Percentiles rank a stretch among this genome's conserved stretches.
These are phyloP conservation scores for Oryctes rhinoceros DNA, from an alignment of 1,140 invertebrate species.

Conservation along the genomic window DNA sequence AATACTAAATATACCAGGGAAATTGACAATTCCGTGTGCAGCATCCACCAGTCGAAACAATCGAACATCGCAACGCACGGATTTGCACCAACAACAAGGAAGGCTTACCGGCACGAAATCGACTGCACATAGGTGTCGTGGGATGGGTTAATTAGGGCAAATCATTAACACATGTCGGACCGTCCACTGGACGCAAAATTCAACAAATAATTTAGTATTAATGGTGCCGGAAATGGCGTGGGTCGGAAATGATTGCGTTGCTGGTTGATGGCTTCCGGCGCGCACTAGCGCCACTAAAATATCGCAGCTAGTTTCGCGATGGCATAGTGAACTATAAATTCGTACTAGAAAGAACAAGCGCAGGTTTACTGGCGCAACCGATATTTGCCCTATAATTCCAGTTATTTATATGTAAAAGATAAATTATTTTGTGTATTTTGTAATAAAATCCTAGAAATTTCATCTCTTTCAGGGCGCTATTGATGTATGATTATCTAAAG, in stretches of 20 bases:
- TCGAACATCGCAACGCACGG: not conserved
- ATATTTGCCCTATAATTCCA: too few species aligned
- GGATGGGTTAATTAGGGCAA: slow-evolving; percentile 56
- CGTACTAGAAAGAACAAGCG: not conserved
- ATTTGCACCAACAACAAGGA: not conserved
- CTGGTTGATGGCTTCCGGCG: slow-evolving; percentile 52
- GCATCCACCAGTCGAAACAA: slow-evolving; percentile 4
- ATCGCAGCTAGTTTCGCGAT: slow-evolving; percentile 8
- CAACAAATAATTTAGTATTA: slow-evolving; percentile 59
- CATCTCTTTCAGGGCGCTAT: too few species aligned
- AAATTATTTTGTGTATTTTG: too few species aligned
- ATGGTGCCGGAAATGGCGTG: slow-evolving; percentile 56
- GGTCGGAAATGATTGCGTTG: slow-evolving; percentile 57
- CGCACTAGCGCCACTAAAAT: slow-evolving; percentile 37
- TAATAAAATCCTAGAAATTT: too few species aligned
- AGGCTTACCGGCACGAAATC: slow-evolving; percentile 5
- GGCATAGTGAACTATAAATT: slow-evolving; percentile 26
- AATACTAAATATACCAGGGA: not conserved
- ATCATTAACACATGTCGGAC: slow-evolving; percentile 57
- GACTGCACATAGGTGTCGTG: slow-evolving; percentile 28
- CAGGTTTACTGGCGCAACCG: too few species aligned
- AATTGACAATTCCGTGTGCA: not conserved
- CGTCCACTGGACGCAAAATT: slow-evolving; percentile 54
- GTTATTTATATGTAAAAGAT: too few species aligned
- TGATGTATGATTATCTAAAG: too few species aligned